Base-by-base conservation (phyloP, 2,797 vertebrate species). In the Sphaeramia orbicularis region DNA sequence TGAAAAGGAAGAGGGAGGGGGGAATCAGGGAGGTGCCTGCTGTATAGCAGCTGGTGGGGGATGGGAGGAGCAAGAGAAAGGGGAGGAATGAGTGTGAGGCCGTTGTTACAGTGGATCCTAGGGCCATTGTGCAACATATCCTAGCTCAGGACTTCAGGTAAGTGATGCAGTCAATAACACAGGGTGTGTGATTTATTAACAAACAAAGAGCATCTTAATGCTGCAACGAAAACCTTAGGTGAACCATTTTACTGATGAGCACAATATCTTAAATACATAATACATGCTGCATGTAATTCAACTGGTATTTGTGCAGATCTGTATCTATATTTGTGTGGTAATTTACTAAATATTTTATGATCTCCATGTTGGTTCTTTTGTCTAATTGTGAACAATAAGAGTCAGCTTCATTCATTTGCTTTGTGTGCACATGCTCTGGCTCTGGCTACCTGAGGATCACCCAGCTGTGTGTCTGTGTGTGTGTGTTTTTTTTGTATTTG, bases 11-110 rank as follows among this genome's bases (percentile, higher is more conserved):
- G 36, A 68, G 52, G 61, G 66, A 78, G 82, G 87, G 76, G 77
- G 84, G 81, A 83, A 73, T 65, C 70, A 80, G 60, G 61, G 86
- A 83, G 71, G 66, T 70, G 61, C 83, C 61, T 73, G 69, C 69
- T 89, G 78, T 79, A 82, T 59, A 74, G 78, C 86, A 84, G 81
- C 81, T 84, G 76, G 75, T 86, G 87, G 87, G 88, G 91, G 91
- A 90, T 71, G 88, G 86, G 81, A 75, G 75, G 83, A 85, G 82
- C 58, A 0, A 78, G 65, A 73, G 47, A 53, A 45, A 62, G 32
- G 54, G 4, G 36, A 14, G 38, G 52, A 69, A 65, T 61, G 67
- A 72, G 64, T 68, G 57, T 56, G 60, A 43, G 42, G 65, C 62
- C 1, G 72, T 86, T 76, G 83, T 87, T 82, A 44, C 11, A 74